Evolutionary conservation across 2,888 invertebrate species (phyloP), one percentile per base, ranked within the genome.

Genomic region (Aphelenchoides bicaudatus): DNA sequence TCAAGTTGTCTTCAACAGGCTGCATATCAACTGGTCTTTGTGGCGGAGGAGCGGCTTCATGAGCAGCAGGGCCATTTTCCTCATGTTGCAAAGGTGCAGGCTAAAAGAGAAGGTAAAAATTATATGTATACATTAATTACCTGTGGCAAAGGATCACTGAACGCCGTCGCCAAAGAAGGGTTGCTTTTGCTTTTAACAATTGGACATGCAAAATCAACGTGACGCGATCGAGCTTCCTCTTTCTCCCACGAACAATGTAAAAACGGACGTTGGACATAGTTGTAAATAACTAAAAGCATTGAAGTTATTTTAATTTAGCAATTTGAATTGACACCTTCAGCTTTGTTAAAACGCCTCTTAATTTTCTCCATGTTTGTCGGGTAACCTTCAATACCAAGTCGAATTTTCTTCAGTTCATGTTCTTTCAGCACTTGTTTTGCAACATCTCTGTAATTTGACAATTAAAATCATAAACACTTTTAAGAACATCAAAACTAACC

Each of bases 211-310:
- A 79, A 99, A 81, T 99, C 98, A 0, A 99, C 98, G 79, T 99
- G 98, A 0, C 98, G 86, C 78, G 91, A 92, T 79, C 94, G 93
- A 0, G 94, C 96, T 78, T 99, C 98, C 78, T 99, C 98, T 77
- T 99, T 99, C 80, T 99, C 98, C 98, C 98, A 99, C 0, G 92
- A 92, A 89, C 92, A 91, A 79, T 94, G 92, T 54, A 99, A 90
- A 81, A 99, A 99, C 0, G 98, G 98, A 0, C 98, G 85, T 80
- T 99, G 98, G 0, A 99, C 96, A 81, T 99, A 99, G 82, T 96
- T 98, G 83, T 99, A 99, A 67, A 99, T 94, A 1, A 96, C 91
- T 82, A 51, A 39, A 70, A 59, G 5, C 29, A 3, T 13, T 3
- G 21, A 23, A 13, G 21, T n/a, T 27, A 54, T 4, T n/a, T 13